Base-by-base conservation (phyloP, 2,888 invertebrate species). In the Micoletzkya japonica region DNA sequence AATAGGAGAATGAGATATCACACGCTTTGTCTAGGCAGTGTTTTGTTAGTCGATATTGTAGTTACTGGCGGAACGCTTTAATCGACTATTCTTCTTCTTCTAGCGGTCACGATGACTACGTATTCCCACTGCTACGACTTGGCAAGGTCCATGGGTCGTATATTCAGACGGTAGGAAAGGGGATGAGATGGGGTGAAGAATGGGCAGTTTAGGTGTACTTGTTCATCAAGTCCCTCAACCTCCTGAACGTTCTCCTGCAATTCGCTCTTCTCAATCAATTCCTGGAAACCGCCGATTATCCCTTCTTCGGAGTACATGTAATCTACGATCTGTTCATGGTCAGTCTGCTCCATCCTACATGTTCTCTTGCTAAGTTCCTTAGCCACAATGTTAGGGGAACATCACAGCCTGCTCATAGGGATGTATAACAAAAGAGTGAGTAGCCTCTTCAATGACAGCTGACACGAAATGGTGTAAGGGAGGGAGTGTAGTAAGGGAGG, bases 241-340 rank as follows among this genome's bases (percentile, higher is more conserved):
- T 87, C 70, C 75, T 82, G 32, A 87, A 87, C 74, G 86, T 86
- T 32, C 81, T 87, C n/a, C 86, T 86, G 24, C 87, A 88, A 77
- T 84, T 88, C 70, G 86, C 87, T 76, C 78, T 88, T 76, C 84
- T 88, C 73, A 87, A 88, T 79, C 83, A 85, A 69, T 88, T 88
- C 76, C 82, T 88, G 57, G 87, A 88, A 52, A 85, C 85, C 1
- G 70, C 79, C 26, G 85, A 85, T 44, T 86, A 85, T 60, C 85
- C 85, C 32, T 74, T 85, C 68, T 85, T 86, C 80, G 88, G 88
- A 58, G 86, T 87, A 59, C 86, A 88, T 76, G 87, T 88, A 28
- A 75, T 88, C 24, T 85, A 86, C 70, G 87, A 88, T 73, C 77
- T 88, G 58, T 79, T 87, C 32, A 84, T 84, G 70, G 87, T 86